Evolutionary conservation across 2,113 vertebrate genomes (phyloP).

Genomic region (Pampusana beccarii): DNA sequence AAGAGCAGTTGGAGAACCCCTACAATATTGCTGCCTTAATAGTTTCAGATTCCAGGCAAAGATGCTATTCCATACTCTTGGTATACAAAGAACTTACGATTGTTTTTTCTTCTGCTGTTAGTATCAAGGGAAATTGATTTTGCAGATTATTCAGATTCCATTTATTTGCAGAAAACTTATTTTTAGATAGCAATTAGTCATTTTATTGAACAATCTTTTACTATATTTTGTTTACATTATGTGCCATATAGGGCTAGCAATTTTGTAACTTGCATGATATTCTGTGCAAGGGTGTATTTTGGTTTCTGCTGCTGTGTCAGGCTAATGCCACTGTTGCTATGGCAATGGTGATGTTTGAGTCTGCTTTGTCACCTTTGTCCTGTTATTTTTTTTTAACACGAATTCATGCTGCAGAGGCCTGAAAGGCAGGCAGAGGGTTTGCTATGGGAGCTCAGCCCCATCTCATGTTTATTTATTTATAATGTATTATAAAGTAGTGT

Average conservation of each 20-base stretch:
- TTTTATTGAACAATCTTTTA: constrained; percentile 27
- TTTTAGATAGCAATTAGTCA: constrained; percentile 22
- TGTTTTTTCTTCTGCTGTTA: neutral
- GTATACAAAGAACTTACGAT: neutral
- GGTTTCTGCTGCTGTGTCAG: constrained; percentile 73
- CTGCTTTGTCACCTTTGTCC: constrained; percentile 79
- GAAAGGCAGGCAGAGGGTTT: constrained; percentile 44
- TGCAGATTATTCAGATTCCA: neutral
- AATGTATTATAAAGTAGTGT: neutral
- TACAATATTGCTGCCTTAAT: neutral
- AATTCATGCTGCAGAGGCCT: constrained; percentile 39
- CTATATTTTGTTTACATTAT: constrained; percentile 25
- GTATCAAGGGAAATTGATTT: neutral
- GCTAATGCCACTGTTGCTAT: constrained; percentile 76
- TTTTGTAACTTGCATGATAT: constrained; percentile 65
- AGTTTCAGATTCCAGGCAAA: neutral
- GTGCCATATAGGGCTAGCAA: neutral
- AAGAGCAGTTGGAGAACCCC: neutral
- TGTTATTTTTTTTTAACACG: constrained; percentile 59
- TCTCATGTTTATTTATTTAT: constrained; percentile 50
- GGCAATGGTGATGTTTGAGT: constrained; percentile 74
- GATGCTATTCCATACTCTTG: neutral
- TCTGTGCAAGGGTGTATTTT: constrained; percentile 66
- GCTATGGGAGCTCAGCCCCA: constrained; percentile 27
- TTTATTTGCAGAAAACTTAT: neutral